These are phyloP conservation scores for Lasioglossum figueresi DNA, from an alignment of 2,888 invertebrate genomes.

Conservation along the genomic window DNA sequence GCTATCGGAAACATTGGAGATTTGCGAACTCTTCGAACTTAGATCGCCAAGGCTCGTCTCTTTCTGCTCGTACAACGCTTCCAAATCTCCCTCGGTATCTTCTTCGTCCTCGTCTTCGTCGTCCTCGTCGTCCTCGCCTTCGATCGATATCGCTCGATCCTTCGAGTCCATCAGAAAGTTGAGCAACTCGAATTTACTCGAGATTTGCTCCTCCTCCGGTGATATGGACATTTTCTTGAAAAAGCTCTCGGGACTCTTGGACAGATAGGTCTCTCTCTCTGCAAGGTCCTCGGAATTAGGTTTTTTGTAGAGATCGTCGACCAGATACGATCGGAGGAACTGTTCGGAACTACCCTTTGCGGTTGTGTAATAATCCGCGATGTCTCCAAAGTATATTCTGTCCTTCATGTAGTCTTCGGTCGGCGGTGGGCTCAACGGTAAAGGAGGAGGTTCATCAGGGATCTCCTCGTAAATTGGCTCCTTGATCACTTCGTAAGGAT, in stretches of 20 bases:
- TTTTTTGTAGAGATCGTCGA: slow-evolving; percentile 76
- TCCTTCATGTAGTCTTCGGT: slow-evolving; percentile 86
- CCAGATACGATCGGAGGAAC: slow-evolving; percentile 75
- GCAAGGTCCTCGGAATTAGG: slow-evolving; percentile 84
- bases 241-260: slow-evolving; percentile 76
- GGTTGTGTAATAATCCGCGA: slow-evolving; percentile 73
- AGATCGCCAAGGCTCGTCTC: slow-evolving; percentile 85
- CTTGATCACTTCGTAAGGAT: slow-evolving; percentile 83
- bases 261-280: slow-evolving; percentile 60
- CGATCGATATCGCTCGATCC: slow-evolving; percentile 84
- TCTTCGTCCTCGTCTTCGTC: slow-evolving; percentile 85
- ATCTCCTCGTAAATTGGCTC: slow-evolving; percentile 85
- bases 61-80: slow-evolving; percentile 84
- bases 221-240: slow-evolving; percentile 87
- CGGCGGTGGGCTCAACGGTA: slow-evolving; percentile 92
- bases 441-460: slow-evolving; percentile 87
- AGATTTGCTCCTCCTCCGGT: slow-evolving; percentile 74
- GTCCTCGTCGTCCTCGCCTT: slow-evolving; percentile 74
- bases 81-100: slow-evolving; percentile 85
- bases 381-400: slow-evolving; percentile 84
- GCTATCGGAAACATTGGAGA: slow-evolving; percentile 93
- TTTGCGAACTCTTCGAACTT: slow-evolving; percentile 90
- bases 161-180: slow-evolving; percentile 93
- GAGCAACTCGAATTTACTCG: slow-evolving; percentile 94
- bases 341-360: slow-evolving; percentile 67